Evolutionary conservation across 2,113 vertebrate species (phyloP), one percentile per base, ranked within the genome.

Genomic region (Macrotis lagotis): DNA sequence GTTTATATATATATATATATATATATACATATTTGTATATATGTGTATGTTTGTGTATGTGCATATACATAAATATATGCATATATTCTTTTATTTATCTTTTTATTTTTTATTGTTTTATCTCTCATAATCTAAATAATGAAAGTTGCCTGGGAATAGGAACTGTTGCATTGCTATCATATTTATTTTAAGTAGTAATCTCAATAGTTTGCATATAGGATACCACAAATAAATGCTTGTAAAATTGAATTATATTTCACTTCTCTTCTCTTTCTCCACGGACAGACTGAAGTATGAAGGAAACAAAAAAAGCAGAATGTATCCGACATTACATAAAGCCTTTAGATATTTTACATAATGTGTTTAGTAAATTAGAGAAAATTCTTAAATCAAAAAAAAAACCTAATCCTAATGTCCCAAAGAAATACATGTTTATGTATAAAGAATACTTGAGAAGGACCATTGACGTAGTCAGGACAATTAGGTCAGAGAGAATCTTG

Each of bases 361-460:
- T 12, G 31, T 66, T 66, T 66, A 66, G 4, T 14, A 66, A 66
- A 66, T 66, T 37, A 37, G 31, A 66, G 12, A 66, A 66, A 16
- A 16, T 14, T 37, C 12, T 66, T 37, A 16, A 66, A 66, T 28
- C 31, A 66, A 37, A 66, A 66, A 28, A 66, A 83, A 74, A n/a
- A 4, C 22, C 6, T 2, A 19, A 28, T 83, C 37, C 19, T 28
- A 44, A 0, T 83, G 16, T 3, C 7, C 19, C 31, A 11, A 31
- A 19, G 59, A 74, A 74, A n/a, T n/a, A 14, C 44, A 1, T n/a
- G 37, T 22, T 2, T 83, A 22, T 24, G 22, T 51, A 50, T 88
- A 90, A 95, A 94, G 51, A 31, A 92, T 26, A 89, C 1, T 44
- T 74, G 14, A 50, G n/a, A 95, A 94, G 92, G 88, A 90, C 52